Conservation (phyloP, 2,888 invertebrate genomes). For the Oscheius sp. region DNA sequence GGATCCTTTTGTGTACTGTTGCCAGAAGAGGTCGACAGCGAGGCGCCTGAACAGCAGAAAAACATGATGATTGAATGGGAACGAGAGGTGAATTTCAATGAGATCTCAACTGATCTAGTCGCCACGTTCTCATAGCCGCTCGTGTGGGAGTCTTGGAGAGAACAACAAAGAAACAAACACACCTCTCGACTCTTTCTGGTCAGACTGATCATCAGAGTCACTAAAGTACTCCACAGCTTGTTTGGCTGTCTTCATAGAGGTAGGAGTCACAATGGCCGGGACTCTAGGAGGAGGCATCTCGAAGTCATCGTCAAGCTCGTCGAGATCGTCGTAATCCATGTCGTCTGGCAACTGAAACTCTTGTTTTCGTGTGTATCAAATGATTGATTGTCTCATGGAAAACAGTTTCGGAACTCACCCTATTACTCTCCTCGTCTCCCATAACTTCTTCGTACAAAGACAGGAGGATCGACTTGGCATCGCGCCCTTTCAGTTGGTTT, state of each 20-base stretch:
- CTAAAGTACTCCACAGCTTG: conserved; percentile 48
- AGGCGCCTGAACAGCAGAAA: conserved; percentile 39
- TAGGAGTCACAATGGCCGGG: background rate
- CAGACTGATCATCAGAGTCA: conserved; percentile 36
- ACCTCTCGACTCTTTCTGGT: conserved; percentile 26
- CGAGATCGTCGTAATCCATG: conserved; percentile 54
- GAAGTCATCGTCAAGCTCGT: conserved; percentile 29
- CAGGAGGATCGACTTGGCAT: conserved; percentile 57
- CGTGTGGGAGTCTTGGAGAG: background rate
- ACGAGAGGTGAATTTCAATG: conserved; percentile 8
- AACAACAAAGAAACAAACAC: background rate
- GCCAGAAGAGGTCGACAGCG: conserved; percentile 55
- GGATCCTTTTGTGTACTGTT: conserved; percentile 55
- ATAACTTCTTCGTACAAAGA: conserved; percentile 69
- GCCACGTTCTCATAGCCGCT: background rate
- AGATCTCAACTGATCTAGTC: background rate
- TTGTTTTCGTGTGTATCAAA: background rate
- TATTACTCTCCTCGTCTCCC: conserved; percentile 70
- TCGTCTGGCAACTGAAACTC: conserved; percentile 31
- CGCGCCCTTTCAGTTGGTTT: conserved; percentile 57
- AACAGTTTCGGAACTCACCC: conserved; percentile 26
- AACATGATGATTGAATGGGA: conserved; percentile 6
- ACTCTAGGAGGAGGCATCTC: conserved; percentile 21
- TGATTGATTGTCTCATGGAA: background rate
- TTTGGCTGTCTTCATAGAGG: conserved; percentile 22